These are phyloP conservation scores for Clarias gariepinus DNA, from an alignment of 2,113 vertebrate species.

Conservation along the genomic window DNA sequence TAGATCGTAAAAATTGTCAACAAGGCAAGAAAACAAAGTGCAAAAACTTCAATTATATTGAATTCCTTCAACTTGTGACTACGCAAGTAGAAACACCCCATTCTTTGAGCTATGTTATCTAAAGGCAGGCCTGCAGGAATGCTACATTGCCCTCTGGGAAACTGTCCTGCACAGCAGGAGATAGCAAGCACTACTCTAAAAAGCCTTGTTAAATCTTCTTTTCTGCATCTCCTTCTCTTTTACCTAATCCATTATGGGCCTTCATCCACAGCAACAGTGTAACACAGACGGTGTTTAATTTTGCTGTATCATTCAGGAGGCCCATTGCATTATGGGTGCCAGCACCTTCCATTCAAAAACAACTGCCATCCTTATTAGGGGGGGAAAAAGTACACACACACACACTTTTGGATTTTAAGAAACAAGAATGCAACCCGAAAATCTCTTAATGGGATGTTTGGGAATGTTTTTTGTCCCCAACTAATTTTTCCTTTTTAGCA, in stretches of 20 bases:
- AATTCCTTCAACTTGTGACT: background rate
- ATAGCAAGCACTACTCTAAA: slow-evolving; percentile 56
- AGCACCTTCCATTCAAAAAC: background rate
- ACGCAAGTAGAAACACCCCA: slow-evolving; percentile 12
- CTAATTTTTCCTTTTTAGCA: background rate
- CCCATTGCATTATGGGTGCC: slow-evolving; percentile 28
- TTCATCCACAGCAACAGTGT: slow-evolving; percentile 55
- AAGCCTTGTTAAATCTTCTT: slow-evolving; percentile 45
- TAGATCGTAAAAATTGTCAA: slow-evolving; percentile 41
- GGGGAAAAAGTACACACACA: too few relatives aligned
- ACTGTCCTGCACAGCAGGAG: slow-evolving; percentile 78
- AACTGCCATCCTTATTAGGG: background rate
- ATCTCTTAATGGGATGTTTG: background rate
- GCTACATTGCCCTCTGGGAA: slow-evolving; percentile 45
- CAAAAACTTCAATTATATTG: slow-evolving; percentile 40
- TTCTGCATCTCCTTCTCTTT: slow-evolving; percentile 32
- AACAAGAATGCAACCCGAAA: background rate
- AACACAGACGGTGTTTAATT: slow-evolving; percentile 51
- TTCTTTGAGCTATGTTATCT: slow-evolving; percentile 43
- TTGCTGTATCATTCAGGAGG: slow-evolving; percentile 60
- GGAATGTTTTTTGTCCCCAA: too few relatives aligned
- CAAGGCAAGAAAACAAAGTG: slow-evolving; percentile 41
- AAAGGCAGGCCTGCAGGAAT: slow-evolving; percentile 49
- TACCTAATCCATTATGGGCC: slow-evolving; percentile 45
- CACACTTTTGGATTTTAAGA: background rate